phyloP scores from a whole-genome alignment of 2,888 invertebrate species.

The Heliconius sara region DNA sequence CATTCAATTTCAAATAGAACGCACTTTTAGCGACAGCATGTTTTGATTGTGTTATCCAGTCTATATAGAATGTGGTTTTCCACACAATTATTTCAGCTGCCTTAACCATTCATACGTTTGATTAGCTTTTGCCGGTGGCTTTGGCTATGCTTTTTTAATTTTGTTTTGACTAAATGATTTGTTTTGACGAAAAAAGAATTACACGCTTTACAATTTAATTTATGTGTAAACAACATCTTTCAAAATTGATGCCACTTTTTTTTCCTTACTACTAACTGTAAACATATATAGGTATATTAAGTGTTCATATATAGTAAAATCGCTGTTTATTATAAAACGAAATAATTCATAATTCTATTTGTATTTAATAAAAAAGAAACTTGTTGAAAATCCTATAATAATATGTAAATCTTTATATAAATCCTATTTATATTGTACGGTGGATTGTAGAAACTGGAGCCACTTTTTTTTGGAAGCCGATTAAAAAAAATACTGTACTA shows the following conservation, averaged over 20 bases:
- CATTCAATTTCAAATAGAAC: constrained; percentile 21
- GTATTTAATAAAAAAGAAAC: too few relatives aligned
- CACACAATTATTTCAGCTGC: constrained; percentile 22
- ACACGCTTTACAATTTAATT: background rate
- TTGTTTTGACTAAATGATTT: background rate
- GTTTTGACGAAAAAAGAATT: background rate
- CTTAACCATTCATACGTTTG: constrained; percentile 19
- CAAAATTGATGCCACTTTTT: too few relatives aligned
- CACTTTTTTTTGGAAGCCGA: too few relatives aligned
- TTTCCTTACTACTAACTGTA: too few relatives aligned
- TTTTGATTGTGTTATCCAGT: constrained; percentile 24
- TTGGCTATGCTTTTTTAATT: background rate
- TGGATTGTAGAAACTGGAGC: background rate
- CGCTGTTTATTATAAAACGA: too few relatives aligned
- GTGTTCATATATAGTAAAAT: too few relatives aligned
- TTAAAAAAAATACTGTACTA: background rate
- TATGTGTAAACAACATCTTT: background rate
- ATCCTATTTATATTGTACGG: background rate
- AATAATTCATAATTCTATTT: too few relatives aligned
- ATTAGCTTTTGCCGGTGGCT: background rate
- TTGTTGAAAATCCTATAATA: too few relatives aligned
- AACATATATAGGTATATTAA: too few relatives aligned
- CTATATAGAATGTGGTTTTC: constrained; percentile 22
- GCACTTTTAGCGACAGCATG: constrained; percentile 25
- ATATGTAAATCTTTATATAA: too few relatives aligned